Conservation (phyloP, 2,888 invertebrate genomes). For the Pristionchus fissidentatus region DNA sequence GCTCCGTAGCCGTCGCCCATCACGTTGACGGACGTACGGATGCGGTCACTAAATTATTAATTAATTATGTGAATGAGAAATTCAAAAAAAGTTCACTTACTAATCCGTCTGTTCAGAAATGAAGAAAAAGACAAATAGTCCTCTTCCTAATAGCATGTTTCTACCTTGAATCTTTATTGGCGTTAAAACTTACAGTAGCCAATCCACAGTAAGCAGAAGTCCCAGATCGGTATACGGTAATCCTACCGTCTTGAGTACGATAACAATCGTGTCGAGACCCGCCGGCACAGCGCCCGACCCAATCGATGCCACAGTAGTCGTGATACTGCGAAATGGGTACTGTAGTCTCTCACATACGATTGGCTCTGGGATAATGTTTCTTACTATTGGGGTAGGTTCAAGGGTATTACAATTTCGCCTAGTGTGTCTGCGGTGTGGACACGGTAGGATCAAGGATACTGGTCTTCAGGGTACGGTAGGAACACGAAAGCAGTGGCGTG, state of each 20-base stretch:
- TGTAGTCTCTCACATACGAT: no score
- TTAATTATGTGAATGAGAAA: not conserved
- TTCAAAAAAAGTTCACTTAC: not conserved
- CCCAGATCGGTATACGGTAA: constrained; percentile 82
- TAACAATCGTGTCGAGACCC: constrained; percentile 82
- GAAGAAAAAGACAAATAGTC: no score
- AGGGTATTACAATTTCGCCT: no score
- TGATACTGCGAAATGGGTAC: constrained; percentile 77
- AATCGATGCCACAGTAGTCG: constrained; percentile 83
- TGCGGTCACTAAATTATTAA: constrained; percentile 67
- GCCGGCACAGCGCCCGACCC: constrained; percentile 84
- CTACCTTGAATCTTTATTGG: not conserved
- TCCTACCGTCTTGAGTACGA: constrained; percentile 82
- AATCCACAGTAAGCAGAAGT: constrained; percentile 82
- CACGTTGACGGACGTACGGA: constrained; percentile 74
- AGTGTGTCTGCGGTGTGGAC: no score
- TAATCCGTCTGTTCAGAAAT: no score
- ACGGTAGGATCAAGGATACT: no score
- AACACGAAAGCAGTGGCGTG: not conserved
- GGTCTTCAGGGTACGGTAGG: no score
- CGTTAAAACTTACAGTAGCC: constrained; percentile 80
- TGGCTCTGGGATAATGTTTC: no score
- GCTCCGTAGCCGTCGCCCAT: constrained; percentile 74
- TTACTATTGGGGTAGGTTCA: no score
- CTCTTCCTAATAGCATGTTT: no score